phyloP scores from a whole-genome alignment of 2,888 invertebrate genomes.

The Epinotia demarniana region DNA sequence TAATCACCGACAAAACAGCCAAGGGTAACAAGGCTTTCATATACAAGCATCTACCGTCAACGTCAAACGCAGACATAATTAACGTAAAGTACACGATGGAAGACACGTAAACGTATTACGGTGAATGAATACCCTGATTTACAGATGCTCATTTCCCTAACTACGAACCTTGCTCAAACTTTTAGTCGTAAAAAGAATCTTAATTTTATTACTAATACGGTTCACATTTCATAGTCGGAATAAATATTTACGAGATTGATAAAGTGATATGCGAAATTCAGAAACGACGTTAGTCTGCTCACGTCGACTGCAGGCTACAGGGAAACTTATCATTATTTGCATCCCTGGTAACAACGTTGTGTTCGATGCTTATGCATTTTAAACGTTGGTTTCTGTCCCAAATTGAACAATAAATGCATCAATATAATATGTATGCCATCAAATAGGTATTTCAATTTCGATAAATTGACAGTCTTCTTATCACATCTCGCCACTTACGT shows the following conservation, averaged over 20 bases:
- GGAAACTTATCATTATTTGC: slow-evolving; percentile 6
- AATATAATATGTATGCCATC: no score
- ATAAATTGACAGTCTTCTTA: no score
- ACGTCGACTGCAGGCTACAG: slow-evolving; percentile 38
- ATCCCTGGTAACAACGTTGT: slow-evolving; percentile 17
- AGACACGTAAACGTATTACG: slow-evolving; percentile 14
- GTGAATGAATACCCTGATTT: slow-evolving; percentile 10
- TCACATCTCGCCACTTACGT: no score
- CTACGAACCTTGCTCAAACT: background rate
- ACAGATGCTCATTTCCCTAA: background rate
- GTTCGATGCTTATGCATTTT: background rate
- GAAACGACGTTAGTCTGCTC: slow-evolving; percentile 31
- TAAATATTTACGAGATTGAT: slow-evolving; percentile 6
- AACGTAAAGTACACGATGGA: background rate
- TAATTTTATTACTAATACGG: background rate
- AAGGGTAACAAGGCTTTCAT: slow-evolving; percentile 1
- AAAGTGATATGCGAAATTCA: slow-evolving; percentile 3
- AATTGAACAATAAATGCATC: background rate
- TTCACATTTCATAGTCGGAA: background rate
- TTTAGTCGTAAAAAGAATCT: background rate
- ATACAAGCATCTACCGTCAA: background rate
- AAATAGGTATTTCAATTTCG: no score
- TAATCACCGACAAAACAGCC: background rate
- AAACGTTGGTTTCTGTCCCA: background rate
- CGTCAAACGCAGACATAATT: slow-evolving; percentile 15